Conservation (phyloP, 1,140 invertebrate species). For the Calephelis virginiensis region DNA sequence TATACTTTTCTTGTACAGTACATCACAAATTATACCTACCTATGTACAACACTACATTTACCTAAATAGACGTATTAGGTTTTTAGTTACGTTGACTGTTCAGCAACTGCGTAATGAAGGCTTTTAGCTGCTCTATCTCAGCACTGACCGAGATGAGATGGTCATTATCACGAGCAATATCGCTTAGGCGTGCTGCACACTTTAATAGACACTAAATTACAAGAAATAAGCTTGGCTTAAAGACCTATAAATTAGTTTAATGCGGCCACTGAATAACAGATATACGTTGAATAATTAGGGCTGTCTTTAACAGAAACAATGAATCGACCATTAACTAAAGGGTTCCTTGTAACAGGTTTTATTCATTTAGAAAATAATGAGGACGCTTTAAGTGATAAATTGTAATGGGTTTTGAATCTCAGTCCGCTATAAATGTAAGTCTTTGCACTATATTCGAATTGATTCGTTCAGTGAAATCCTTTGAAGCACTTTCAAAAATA, state of each 20-base stretch:
- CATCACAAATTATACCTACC: too few species aligned
- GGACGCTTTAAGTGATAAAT: slow-evolving; percentile 7
- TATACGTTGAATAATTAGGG: slow-evolving; percentile 17
- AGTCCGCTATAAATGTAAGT: slow-evolving; percentile 4
- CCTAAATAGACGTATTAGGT: too few species aligned
- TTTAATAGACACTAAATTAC: slow-evolving; percentile 17
- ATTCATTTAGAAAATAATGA: slow-evolving; percentile 17
- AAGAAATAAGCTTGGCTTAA: slow-evolving; percentile 19
- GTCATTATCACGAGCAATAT: slow-evolving; percentile 6
- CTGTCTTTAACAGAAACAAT: slow-evolving; percentile 18
- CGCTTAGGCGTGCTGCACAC: slow-evolving; percentile 2
- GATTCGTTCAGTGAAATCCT: not conserved
- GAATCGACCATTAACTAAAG: slow-evolving; percentile 13
- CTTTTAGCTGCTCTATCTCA: not conserved
- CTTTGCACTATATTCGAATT: not conserved
- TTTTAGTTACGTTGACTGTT: too few species aligned
- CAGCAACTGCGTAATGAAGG: not conserved
- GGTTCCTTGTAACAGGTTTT: slow-evolving; percentile 16
- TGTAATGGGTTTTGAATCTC: slow-evolving; percentile 17
- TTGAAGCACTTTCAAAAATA: too few species aligned
- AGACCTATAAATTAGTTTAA: slow-evolving; percentile 18
- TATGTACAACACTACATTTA: too few species aligned
- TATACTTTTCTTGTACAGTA: too few species aligned
- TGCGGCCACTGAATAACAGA: slow-evolving; percentile 16
- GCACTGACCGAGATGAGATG: slow-evolving; percentile 1